These are phyloP conservation scores for Epinephelus coioides DNA, from an alignment of 2,797 vertebrate genomes.

Conservation along the genomic window DNA sequence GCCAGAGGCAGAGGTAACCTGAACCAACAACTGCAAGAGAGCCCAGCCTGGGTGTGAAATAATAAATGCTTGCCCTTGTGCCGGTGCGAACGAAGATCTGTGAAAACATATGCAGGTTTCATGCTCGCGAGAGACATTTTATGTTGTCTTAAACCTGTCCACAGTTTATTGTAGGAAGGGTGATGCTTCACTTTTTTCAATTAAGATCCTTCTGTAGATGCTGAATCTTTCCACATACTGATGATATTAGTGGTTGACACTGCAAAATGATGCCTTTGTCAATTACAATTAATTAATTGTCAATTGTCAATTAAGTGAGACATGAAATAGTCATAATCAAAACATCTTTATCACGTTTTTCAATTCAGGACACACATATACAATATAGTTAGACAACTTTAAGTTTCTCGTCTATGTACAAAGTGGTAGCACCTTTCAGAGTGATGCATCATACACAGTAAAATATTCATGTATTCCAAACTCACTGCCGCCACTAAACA, in stretches of 20 bases:
- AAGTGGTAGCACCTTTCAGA: background rate
- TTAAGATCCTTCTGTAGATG: background rate
- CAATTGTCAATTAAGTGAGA: background rate
- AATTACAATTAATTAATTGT: background rate
- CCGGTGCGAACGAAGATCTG: constrained; percentile 36
- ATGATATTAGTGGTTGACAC: background rate
- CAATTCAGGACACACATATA: background rate
- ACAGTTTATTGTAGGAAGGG: background rate
- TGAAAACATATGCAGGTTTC: constrained; percentile 29
- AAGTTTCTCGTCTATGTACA: background rate
- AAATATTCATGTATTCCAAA: constrained; percentile 8
- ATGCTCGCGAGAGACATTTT: constrained; percentile 12
- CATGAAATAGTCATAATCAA: background rate
- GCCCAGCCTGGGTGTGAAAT: constrained; percentile 60
- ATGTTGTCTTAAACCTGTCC: background rate
- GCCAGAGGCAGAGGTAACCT: constrained; percentile 81
- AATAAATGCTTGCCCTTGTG: constrained; percentile 53
- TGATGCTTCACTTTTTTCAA: constrained; percentile 4
- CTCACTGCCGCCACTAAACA: background rate
- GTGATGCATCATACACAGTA: background rate
- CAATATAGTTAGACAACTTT: background rate
- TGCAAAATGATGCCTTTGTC: background rate
- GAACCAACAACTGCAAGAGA: constrained; percentile 77
- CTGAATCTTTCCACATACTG: background rate
- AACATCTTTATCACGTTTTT: background rate